Evolutionary conservation across 2,888 invertebrate genomes (phyloP).

Genomic region (Lordiphosa fenestrarum): DNA sequence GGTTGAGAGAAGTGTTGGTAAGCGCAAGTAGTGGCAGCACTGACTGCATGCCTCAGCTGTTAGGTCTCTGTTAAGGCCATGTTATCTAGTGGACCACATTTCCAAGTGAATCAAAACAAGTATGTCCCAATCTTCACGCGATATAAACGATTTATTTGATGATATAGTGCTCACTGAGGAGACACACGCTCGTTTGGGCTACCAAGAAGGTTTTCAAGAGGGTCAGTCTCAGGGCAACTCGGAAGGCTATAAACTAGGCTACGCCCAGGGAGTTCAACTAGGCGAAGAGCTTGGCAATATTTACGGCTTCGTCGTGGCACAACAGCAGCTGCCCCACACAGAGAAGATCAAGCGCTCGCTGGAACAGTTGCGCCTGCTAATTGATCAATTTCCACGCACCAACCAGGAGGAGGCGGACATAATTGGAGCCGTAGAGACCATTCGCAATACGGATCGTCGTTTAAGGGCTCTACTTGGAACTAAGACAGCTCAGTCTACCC

Average conservation of each 20-base stretch:
- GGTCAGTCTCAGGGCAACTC: conserved; percentile 84
- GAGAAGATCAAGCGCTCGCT: conserved; percentile 83
- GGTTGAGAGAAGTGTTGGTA: background rate
- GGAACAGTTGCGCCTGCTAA: conserved; percentile 82
- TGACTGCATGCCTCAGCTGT: too few relatives aligned
- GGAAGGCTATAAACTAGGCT: conserved; percentile 85
- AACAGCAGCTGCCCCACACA: conserved; percentile 81
- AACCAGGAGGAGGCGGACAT: conserved; percentile 87
- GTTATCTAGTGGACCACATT: background rate
- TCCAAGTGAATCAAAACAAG: conserved; percentile 2
- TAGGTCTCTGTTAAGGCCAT: too few relatives aligned
- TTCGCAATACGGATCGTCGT: conserved; percentile 86
- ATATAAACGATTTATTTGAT: conserved; percentile 88
- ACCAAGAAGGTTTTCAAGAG: conserved; percentile 85
- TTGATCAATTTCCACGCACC: conserved; percentile 84
- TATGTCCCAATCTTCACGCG: conserved; percentile 76
- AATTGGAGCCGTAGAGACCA: conserved; percentile 83
- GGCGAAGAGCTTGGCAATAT: conserved; percentile 90
- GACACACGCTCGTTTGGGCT: conserved; percentile 83
- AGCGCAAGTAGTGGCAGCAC: background rate
- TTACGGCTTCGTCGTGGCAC: conserved; percentile 83
- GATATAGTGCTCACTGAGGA: conserved; percentile 87
- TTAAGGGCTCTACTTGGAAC: conserved; percentile 83
- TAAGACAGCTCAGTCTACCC: background rate
- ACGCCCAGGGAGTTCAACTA: conserved; percentile 87